Conservation (phyloP, 2,113 vertebrate species). For the Menura novaehollandiae region DNA sequence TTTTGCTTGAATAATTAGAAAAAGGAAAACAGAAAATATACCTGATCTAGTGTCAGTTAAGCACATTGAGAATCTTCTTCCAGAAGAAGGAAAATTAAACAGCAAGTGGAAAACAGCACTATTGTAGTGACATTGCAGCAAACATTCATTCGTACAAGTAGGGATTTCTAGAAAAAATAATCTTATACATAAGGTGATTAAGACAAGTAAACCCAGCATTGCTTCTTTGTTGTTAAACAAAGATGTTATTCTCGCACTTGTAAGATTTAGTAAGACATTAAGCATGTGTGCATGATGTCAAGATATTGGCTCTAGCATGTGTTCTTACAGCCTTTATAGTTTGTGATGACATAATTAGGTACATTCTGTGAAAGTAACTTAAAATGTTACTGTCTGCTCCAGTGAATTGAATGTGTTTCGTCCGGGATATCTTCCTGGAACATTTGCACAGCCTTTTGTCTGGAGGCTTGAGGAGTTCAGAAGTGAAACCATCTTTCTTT, state of each 20-base stretch:
- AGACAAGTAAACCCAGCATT: conserved; percentile 54
- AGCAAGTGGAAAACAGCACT: conserved; percentile 20
- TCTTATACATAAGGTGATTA: conserved; percentile 56
- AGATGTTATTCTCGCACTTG: conserved; percentile 65
- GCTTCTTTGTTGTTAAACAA: conserved; percentile 68
- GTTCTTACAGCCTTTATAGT: conserved; percentile 54
- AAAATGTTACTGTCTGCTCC: conserved; percentile 51
- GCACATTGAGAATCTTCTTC: not conserved
- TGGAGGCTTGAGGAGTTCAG: not conserved
- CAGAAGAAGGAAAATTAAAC: conserved; percentile 40
- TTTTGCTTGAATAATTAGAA: not conserved
- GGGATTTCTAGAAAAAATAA: conserved; percentile 51
- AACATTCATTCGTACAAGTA: conserved; percentile 24
- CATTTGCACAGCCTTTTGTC: conserved; percentile 3
- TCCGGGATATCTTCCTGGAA: conserved; percentile 34
- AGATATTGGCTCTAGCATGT: conserved; percentile 62
- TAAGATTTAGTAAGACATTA: conserved; percentile 58
- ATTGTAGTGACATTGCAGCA: conserved; percentile 24
- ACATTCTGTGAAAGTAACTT: conserved; percentile 61
- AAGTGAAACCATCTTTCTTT: conserved; percentile 19
- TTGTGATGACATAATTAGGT: conserved; percentile 68
- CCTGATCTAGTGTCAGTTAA: not conserved
- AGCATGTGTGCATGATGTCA: conserved; percentile 67
- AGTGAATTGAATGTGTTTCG: not conserved
- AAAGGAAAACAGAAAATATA: not conserved